Conservation (phyloP, 2,888 invertebrate species). For the Tinea trinotella region DNA sequence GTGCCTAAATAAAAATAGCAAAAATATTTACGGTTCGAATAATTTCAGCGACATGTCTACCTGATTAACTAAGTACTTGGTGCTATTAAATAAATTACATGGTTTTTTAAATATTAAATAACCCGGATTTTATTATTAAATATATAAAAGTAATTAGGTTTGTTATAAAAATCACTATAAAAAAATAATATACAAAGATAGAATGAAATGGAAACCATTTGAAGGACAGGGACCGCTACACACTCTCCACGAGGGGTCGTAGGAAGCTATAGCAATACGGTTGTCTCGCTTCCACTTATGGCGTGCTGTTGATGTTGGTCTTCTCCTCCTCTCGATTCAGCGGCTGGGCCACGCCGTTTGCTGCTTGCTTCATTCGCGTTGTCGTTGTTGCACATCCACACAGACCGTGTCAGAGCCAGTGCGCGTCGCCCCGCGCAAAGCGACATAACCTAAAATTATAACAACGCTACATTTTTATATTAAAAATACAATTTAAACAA, state of each 20-base stretch:
- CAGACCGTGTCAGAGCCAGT: constrained; percentile 67
- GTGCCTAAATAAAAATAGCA: too few species aligned
- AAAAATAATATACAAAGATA: neutral
- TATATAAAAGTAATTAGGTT: too few species aligned
- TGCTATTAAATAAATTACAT: too few species aligned
- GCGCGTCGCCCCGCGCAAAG: constrained; percentile 63
- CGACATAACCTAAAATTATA: constrained; percentile 64
- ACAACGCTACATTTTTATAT: constrained; percentile 36
- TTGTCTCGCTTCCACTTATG: constrained; percentile 23
- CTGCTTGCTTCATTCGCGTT: constrained; percentile 3
- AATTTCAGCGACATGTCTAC: too few species aligned
- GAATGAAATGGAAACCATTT: constrained; percentile 5
- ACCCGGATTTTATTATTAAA: too few species aligned
- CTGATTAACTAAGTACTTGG: too few species aligned
- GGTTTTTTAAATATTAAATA: too few species aligned
- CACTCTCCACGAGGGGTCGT: neutral
- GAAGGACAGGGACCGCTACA: neutral
- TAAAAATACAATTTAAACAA: constrained; percentile 34
- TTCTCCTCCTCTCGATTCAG: constrained; percentile 8
- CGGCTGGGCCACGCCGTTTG: constrained; percentile 13
- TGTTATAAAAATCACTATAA: constrained; percentile 8
- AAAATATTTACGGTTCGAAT: too few species aligned
- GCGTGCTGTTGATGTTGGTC: constrained; percentile 29
- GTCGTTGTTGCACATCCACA: constrained; percentile 56
- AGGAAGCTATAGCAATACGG: neutral